Evolutionary conservation across 2,113 vertebrate genomes (phyloP), one percentile per base, ranked within the genome.

Genomic region (Aegotheles bennettii): DNA sequence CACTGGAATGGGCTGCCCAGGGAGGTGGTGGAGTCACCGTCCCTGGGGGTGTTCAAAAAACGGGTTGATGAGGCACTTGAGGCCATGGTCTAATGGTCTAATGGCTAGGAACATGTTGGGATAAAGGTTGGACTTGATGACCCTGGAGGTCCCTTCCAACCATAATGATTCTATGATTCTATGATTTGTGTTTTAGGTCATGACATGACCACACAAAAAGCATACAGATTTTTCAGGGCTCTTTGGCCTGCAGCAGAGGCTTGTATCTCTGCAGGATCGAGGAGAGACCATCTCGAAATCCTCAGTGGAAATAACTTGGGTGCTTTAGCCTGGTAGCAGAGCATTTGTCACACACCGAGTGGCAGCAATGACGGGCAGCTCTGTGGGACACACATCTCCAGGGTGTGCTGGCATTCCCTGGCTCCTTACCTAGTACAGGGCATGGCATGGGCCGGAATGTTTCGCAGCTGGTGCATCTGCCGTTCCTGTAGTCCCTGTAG

Each of bases 401-500:
- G 53, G 36, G 43, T 11, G 17, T 35, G 7, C 1, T 19, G 42
- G 3, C 7, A 11, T 51, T 59, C 43, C 57, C 57, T 36, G 50
- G 31, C 29, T 75, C 90, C 97, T 94, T 98, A 99, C 99, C 99
- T 36, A 99, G 95, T n/a, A 98, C 48, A 5, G 99, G 99, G 87
- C 99, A 99, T n/a, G 99, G 83, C 11, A 97, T 92, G 0, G 96
- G 98, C 43, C 94, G 96, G 3, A 98, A 98, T 25, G 71, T 36
- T 20, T 98, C 90, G 0, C 99, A 99, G 94, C 97, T 98, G 90
- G 98, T 94, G 57, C 99, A 99, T 70, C 97, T 98, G 29, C 97
- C 99, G 0, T 98, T 97, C 90, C 98, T 98, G 95, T 99, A 99
- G 89, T 98, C 98, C 19, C 86, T 78, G 97, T 99, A 99, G 3